Evolutionary conservation across 2,888 invertebrate genomes (phyloP), one percentile per base, ranked within the genome.

Genomic region (Amphipyra berbera): DNA sequence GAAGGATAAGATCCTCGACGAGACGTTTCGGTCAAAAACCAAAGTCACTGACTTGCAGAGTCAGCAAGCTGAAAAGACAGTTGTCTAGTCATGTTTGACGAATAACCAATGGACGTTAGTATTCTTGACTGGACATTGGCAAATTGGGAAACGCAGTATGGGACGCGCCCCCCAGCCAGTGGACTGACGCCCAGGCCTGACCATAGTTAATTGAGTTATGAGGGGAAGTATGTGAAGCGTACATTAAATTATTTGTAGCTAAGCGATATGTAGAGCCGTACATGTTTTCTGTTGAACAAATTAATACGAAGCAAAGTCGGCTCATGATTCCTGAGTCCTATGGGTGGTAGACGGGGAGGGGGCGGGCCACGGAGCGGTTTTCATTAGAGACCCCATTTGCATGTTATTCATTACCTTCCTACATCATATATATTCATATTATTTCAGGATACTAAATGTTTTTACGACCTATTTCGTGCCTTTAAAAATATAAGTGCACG

Each of bases 381-480:
- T 90, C 88, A 90, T 91, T 90, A 90, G 83, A 81, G 79, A 67
- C 78, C 82, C 79, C 86, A 90, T 92, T 90, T 90, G 88, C 90
- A 90, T 91, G 89, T 88, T 90, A 90, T 91, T 91, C 89, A 90
- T 90, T 90, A 89, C 86, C 82, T 81, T 76, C 64, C 60, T 60
- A 71, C 73, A 73, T 76, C 67, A 81, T 73, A 70, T 76, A 70
- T 78, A 77, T 79, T 79, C 82, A 81, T 82, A 81, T 82, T 76
- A 82, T 84, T 81, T 76, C 78, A 58, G 69, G 63, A 68, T 67
- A 73, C 65, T 81, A 69, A 77, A 80, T 77, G 76, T 79, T 84
- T 82, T 82, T 76, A 61, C 61, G 44, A 47, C 61, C 61, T 57
- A 60, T 47, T 66, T 63, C 52, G 50, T 61, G 50, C n/a, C 10